Conservation (phyloP, 2,113 vertebrate species). For the Labeo catla region DNA sequence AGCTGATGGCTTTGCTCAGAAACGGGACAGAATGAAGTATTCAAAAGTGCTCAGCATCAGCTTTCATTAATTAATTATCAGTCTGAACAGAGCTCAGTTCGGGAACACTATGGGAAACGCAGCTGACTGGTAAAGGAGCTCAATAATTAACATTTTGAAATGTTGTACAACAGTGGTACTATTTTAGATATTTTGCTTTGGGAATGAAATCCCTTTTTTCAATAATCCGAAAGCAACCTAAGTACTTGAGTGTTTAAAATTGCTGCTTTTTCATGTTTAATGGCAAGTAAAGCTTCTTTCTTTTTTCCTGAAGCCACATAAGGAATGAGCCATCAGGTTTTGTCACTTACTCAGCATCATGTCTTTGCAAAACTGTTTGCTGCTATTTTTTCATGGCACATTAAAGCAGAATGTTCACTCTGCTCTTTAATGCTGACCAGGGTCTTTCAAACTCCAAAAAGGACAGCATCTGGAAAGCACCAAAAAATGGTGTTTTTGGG, state of each 20-base stretch:
- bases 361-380: neutral
- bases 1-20: neutral
- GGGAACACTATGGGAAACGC: neutral
- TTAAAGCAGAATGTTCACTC: neutral
- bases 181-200: neutral
- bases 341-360: neutral
- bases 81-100: neutral
- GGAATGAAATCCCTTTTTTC: neutral
- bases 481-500: neutral
- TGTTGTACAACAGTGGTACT: neutral
- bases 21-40: neutral
- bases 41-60: neutral
- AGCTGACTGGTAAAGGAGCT: neutral
- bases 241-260: neutral
- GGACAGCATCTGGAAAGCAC: neutral
- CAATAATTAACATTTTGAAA: neutral
- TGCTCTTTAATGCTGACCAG: neutral
- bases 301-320: neutral
- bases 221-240: neutral
- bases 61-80: neutral
- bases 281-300: neutral
- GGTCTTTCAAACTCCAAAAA: neutral
- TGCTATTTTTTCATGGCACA: neutral
- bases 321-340: neutral
- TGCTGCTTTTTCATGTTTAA: neutral